Conservation (phyloP, 2,888 invertebrate species). For the Synanthedon myopaeformis region DNA sequence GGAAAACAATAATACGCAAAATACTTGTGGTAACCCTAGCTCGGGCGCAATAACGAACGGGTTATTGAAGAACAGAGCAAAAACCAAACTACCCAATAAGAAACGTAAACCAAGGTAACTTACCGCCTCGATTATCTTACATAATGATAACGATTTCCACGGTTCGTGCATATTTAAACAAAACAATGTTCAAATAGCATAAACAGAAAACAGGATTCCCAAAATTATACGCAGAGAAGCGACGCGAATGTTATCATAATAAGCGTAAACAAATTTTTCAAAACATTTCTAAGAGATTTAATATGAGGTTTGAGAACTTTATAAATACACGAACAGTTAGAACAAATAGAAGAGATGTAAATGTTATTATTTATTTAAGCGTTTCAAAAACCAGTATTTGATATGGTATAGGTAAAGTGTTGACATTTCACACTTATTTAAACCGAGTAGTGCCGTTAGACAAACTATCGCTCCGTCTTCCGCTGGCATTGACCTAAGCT, state of each 20-base stretch:
- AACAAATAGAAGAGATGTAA: constrained; percentile 24
- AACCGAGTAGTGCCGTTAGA: constrained; percentile 37
- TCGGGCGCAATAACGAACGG: background rate
- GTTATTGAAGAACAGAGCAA: constrained; percentile 13
- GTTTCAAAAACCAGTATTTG: constrained; percentile 2
- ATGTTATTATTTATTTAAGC: constrained; percentile 11
- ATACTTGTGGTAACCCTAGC: background rate
- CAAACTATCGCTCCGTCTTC: constrained; percentile 30
- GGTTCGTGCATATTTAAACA: constrained; percentile 44
- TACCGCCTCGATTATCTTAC: constrained; percentile 34
- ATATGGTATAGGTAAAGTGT: constrained; percentile 16
- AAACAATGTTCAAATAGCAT: constrained; percentile 27
- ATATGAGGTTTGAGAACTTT: too few species aligned
- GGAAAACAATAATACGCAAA: constrained; percentile 1
- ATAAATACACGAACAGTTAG: too few species aligned
- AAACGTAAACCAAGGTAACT: constrained; percentile 38
- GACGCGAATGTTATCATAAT: constrained; percentile 18
- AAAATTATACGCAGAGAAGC: constrained; percentile 35
- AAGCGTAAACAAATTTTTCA: background rate
- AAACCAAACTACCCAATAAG: constrained; percentile 25
- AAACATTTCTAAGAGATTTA: too few species aligned
- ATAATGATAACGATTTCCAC: constrained; percentile 48
- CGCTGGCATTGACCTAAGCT: constrained; percentile 52
- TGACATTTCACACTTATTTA: constrained; percentile 41
- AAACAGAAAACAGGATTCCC: constrained; percentile 13